Conservation (phyloP, 64 coral and sea anemone species). For the Stylophora pistillata region DNA sequence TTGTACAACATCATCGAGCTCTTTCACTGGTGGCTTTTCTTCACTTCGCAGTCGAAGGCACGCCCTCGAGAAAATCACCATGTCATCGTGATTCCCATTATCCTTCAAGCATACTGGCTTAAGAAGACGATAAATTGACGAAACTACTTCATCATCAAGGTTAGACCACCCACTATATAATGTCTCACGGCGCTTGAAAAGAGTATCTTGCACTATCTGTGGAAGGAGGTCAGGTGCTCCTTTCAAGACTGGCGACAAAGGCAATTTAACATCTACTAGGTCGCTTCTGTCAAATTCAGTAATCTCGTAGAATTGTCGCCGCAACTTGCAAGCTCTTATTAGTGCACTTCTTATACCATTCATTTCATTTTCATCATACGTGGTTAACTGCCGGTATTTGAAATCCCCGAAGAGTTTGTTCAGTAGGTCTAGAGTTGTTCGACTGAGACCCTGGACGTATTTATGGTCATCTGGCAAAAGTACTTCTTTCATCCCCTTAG, state of each 20-base stretch:
- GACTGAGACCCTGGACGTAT: slow-evolving; percentile 34
- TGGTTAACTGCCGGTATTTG: slow-evolving; percentile 28
- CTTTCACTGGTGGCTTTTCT: slow-evolving; percentile 5
- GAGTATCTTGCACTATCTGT: slow-evolving; percentile 52
- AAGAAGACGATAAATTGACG: slow-evolving; percentile 25
- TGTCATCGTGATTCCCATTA: neutral
- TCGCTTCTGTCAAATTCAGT: slow-evolving; percentile 22
- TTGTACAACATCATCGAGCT: neutral
- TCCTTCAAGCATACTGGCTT: neutral
- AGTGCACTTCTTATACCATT: slow-evolving; percentile 26
- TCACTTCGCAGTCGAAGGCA: slow-evolving; percentile 1
- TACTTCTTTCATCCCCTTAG: slow-evolving; percentile 11
- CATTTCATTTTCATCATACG: slow-evolving; percentile 37
- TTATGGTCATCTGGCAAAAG: slow-evolving; percentile 3
- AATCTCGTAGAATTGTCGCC: slow-evolving; percentile 55
- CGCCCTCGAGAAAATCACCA: slow-evolving; percentile 50
- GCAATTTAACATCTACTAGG: neutral
- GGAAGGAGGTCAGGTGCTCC: neutral
- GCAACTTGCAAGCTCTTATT: slow-evolving; percentile 43
- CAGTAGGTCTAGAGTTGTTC: slow-evolving; percentile 13
- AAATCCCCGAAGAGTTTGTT: slow-evolving; percentile 50
- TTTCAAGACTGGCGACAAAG: neutral
- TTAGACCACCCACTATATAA: slow-evolving; percentile 49
- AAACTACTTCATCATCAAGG: neutral
- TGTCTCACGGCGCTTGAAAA: slow-evolving; percentile 41